A percentile compares a stretch with the other conserved stretches of the same genome.
phyloP scores from a whole-genome alignment of 1,140 invertebrate genomes.

The Gryon sp. region DNA sequence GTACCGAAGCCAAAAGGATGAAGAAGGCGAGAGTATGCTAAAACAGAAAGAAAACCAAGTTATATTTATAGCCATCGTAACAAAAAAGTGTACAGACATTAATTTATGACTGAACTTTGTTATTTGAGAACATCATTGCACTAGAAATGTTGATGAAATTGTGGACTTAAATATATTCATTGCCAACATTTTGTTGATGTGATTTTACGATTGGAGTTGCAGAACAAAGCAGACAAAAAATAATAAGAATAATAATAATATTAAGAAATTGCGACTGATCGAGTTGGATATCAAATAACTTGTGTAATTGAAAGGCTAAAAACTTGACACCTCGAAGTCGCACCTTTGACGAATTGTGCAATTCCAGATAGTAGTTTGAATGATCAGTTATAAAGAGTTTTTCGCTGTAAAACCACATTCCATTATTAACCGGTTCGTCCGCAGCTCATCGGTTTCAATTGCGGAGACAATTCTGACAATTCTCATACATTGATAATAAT shows the following conservation, averaged over 20 bases:
- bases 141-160: background rate
- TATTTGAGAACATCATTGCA: slow-evolving; percentile 16
- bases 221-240: background rate
- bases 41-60: slow-evolving; percentile 35
- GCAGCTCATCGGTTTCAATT: slow-evolving; percentile 57
- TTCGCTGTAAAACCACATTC: slow-evolving; percentile 55
- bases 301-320: slow-evolving; percentile 60
- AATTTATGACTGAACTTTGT: slow-evolving; percentile 36
- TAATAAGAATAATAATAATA: slow-evolving; percentile 2
- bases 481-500: slow-evolving; percentile 27
- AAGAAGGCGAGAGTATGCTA: slow-evolving; percentile 24
- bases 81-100: slow-evolving; percentile 38
- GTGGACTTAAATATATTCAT: slow-evolving; percentile 25
- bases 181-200: slow-evolving; percentile 10
- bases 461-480: slow-evolving; percentile 45
- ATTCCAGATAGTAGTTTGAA: slow-evolving; percentile 54
- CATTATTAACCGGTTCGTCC: slow-evolving; percentile 56
- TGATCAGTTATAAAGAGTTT: slow-evolving; percentile 57
- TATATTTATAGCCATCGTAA: slow-evolving; percentile 21
- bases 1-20: slow-evolving; percentile 64
- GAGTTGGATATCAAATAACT: slow-evolving; percentile 45
- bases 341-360: slow-evolving; percentile 58
- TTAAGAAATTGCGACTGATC: slow-evolving; percentile 8
- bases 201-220: background rate
- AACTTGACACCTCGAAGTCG: slow-evolving; percentile 57